Base-by-base conservation (phyloP, 37 sponge, comb jelly and placozoan species). In the Axinella damicornis region DNA sequence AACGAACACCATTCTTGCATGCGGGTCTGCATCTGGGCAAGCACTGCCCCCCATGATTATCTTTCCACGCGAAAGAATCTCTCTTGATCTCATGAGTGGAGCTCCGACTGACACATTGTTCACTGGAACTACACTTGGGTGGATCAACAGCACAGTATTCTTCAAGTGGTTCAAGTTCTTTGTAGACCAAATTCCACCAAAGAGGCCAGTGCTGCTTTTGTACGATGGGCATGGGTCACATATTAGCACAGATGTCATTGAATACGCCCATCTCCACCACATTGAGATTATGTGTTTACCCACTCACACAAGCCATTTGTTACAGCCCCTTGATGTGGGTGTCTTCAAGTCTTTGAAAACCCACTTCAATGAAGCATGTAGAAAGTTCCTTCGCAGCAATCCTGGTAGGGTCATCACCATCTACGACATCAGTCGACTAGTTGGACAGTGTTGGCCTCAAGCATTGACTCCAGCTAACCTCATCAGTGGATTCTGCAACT, bases 41-140 rank as follows among this genome's bases (percentile, higher is more conserved):
- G 19, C 31, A 15, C 40, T 89, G 24, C 90, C 90, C 24, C 85
- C 85, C 18, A 63, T 89, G 69, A 69, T 89, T 27, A 84, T 89
- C n/a, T 78, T 69, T 25, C 2, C 55, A 32, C 39, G 36, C 17
- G 70, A 77, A 21, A 69, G 31, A 52, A 71, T 84, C 6, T 32
- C 68, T 5, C 38, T 18, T 27, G 34, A 52, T 1, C 71, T 71
- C 14, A 78, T 32, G 33, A 6, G 16, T 21, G 74, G 73, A 25
- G 90, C 83, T 37, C 74, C 84, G 4, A 79, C 84, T 21, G 85
- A 80, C 2, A 83, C 90, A 25, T 27, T 78, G 15, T 84, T 84
- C 79, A 85, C 75, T 5, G 31, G 74, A 22, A 66, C 80, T 21
- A n/a, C 28, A 33, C 59, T 14, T 83, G 83, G 83, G 2, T 78